A percentile compares a stretch with the other conserved stretches of the same genome.
phyloP scores from a whole-genome alignment of 35 echinoderm and acorn worm genomes.

The Ophioderma brevispina region DNA sequence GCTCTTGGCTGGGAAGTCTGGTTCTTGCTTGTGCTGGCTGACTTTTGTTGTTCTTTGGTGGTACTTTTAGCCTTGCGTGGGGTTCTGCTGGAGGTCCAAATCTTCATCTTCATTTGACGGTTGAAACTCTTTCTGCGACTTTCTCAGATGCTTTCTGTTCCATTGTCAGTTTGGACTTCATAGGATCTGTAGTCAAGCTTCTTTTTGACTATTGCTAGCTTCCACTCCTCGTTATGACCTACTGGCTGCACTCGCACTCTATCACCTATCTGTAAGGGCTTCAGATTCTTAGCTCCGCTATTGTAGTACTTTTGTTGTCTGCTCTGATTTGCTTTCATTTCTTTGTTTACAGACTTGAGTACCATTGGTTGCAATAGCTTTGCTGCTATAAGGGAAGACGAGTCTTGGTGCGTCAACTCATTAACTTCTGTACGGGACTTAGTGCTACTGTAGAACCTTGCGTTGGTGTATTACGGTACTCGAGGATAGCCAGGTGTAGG shows the following conservation, averaged over 20 bases:
- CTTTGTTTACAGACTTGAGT: background rate
- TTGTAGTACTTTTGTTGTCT: no score
- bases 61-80: background rate
- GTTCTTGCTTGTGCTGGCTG: background rate
- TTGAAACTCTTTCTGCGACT: no score
- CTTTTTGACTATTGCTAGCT: background rate
- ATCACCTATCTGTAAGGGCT: background rate
- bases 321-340: no score
- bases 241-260: background rate
- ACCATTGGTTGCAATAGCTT: background rate
- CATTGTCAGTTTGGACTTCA: background rate
- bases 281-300: no score
- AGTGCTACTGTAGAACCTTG: no score
- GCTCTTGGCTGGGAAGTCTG: background rate
- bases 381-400: background rate
- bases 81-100: background rate
- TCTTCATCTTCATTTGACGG: no score
- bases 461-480: no score
- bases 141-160: no score
- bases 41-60: background rate
- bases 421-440: no score
- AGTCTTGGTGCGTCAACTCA: background rate
- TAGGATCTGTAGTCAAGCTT: background rate
- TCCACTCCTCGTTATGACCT: background rate
- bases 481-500: background rate